These are phyloP conservation scores for Melanerpes aurifrons DNA, from an alignment of 2,113 vertebrate species.

Conservation along the genomic window DNA sequence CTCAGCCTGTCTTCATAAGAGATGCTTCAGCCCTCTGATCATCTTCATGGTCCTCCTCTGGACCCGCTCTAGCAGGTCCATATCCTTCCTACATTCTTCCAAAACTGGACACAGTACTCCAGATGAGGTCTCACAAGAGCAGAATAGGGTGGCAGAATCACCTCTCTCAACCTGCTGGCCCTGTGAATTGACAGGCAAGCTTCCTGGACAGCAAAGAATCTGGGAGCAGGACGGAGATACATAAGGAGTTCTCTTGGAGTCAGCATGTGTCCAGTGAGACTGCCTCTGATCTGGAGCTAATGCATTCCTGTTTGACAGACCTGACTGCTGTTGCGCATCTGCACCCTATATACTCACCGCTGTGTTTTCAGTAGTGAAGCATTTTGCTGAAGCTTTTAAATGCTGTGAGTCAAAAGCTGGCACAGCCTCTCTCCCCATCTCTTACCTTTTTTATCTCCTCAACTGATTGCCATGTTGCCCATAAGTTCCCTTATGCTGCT, in stretches of 20 bases:
- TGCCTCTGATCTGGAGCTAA: not conserved
- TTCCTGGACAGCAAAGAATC: not conserved
- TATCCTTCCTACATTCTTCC: too few relatives aligned
- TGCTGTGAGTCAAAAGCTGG: not conserved
- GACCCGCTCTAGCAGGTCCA: too few relatives aligned
- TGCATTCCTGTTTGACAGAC: fast-evolving
- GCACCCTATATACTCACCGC: not conserved
- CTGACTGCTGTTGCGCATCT: not conserved
- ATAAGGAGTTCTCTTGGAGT: not conserved
- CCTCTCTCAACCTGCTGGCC: too few relatives aligned
- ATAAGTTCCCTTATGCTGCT: not conserved
- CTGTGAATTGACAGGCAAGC: not conserved
- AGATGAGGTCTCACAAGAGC: too few relatives aligned
- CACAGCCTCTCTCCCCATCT: not conserved
- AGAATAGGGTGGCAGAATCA: too few relatives aligned
- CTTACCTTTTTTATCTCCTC: not conserved
- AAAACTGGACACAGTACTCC: too few relatives aligned
- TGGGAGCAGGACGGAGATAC: not conserved
- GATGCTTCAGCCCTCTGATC: too few relatives aligned
- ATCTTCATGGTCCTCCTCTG: too few relatives aligned
- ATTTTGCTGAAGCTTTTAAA: not conserved
- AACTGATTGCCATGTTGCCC: fast-evolving
- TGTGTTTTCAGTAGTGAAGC: not conserved
- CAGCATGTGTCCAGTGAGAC: not conserved
- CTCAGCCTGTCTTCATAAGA: too few relatives aligned